A percentile compares a stretch with the other conserved stretches of the same genome.
phyloP scores from a whole-genome alignment of 2,113 vertebrate species.

The Typhlomys cinereus region DNA sequence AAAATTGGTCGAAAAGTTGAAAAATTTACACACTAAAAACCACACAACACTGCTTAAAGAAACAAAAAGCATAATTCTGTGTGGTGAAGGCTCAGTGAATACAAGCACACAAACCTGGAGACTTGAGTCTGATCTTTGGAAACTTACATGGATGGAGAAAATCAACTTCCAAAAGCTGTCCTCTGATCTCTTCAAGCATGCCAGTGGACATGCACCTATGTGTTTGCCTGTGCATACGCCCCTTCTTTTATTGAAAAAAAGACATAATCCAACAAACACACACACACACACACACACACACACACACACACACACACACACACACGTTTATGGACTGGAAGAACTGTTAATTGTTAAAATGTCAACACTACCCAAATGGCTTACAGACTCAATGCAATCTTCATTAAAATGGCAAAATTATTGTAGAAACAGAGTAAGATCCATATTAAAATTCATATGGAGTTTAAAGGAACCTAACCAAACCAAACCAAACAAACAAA shows the following conservation, averaged over 20 bases:
- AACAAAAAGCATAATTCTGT: constrained; percentile 31
- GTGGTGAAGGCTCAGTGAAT: background rate
- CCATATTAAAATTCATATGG: background rate
- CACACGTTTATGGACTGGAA: background rate
- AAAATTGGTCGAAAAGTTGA: background rate
- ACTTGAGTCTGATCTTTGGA: too few species aligned
- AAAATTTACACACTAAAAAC: background rate
- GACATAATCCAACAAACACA: too few species aligned
- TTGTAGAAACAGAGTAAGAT: constrained; percentile 1
- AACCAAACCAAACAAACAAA: background rate
- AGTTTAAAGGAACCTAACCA: too few species aligned
- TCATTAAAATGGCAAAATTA: background rate
- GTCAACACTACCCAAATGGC: background rate
- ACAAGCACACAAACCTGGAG: too few species aligned
- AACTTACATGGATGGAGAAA: background rate
- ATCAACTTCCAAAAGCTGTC: too few species aligned
- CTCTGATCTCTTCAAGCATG: too few species aligned
- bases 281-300: too few species aligned
- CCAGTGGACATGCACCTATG: too few species aligned
- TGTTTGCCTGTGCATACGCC: too few species aligned
- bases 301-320: too few species aligned
- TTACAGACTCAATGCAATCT: background rate
- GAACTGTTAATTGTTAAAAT: background rate
- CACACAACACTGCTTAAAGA: constrained; percentile 14
- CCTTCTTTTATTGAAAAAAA: too few species aligned